A percentile compares a stretch with the other conserved stretches of the same genome.
phyloP scores from a whole-genome alignment of 1,140 invertebrate genomes.

The Antheraea mylitta region DNA sequence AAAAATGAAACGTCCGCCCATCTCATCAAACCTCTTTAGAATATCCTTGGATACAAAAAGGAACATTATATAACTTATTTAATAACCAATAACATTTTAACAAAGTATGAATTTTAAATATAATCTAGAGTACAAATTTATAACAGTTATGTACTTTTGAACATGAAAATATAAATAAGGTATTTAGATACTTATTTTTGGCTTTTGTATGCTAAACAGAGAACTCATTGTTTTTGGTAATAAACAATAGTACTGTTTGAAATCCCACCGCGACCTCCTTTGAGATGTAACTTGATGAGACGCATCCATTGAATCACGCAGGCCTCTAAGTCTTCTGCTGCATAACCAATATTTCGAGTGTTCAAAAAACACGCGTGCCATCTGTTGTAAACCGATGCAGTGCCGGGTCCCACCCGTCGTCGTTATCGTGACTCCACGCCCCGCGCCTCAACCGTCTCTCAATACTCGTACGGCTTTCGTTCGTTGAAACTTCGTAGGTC shows the following conservation, averaged over 20 bases:
- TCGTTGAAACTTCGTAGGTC: constrained; percentile 79
- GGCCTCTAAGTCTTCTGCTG: constrained; percentile 63
- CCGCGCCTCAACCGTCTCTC: constrained; percentile 45
- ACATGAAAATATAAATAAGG: too few species aligned
- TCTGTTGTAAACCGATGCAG: constrained; percentile 75
- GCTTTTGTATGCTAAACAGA: background rate
- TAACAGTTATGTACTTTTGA: too few species aligned
- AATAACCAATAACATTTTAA: background rate
- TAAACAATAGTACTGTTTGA: constrained; percentile 39
- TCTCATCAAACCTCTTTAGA: constrained; percentile 38
- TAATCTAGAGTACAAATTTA: too few species aligned
- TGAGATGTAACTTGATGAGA: constrained; percentile 65
- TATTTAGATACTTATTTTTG: background rate
- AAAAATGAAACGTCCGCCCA: constrained; percentile 49
- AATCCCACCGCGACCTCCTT: constrained; percentile 60
- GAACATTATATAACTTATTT: background rate
- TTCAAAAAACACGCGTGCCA: constrained; percentile 75
- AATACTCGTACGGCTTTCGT: constrained; percentile 75
- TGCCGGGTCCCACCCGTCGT: constrained; percentile 64
- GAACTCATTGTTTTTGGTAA: constrained; percentile 16
- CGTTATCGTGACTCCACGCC: constrained; percentile 45
- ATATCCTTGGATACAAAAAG: constrained; percentile 2
- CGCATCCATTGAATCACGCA: constrained; percentile 67
- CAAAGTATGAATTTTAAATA: background rate
- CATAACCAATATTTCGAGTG: constrained; percentile 72